Evolutionary conservation across 2,888 invertebrate species (phyloP).

Genomic region (Caenorhabditis drosophilae): DNA sequence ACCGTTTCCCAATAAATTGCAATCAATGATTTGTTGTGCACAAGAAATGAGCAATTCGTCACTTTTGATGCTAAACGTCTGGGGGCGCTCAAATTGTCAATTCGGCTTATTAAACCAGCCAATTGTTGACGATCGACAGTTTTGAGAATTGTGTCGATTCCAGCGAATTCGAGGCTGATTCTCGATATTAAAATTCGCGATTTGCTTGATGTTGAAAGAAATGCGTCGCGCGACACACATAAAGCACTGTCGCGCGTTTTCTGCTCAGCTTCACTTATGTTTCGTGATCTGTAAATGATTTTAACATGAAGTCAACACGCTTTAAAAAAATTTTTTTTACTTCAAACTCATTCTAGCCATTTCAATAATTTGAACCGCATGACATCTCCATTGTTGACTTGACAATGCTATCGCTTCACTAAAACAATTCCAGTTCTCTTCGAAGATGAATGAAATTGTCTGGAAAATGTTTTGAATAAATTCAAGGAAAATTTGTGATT

Average conservation of each 20-base stretch:
- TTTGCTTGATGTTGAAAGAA: not conserved
- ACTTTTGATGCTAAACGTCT: conserved; percentile 31
- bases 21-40: conserved; percentile 79
- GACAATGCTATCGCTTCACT: conserved; percentile 20
- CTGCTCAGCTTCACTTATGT: conserved; percentile 56
- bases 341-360: conserved; percentile 62
- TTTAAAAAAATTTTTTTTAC: not conserved
- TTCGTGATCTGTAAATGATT: not conserved
- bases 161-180: conserved; percentile 12
- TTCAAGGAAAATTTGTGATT: not conserved
- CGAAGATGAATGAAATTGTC: not conserved
- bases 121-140: conserved; percentile 12
- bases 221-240: not conserved
- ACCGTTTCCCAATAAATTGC: conserved; percentile 37
- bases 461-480: not conserved
- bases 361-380: conserved; percentile 64
- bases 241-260: not conserved
- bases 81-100: conserved; percentile 17
- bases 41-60: conserved; percentile 79
- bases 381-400: conserved; percentile 40
- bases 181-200: not conserved
- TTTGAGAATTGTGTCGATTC: conserved; percentile 4
- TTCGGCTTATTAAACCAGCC: conserved; percentile 23
- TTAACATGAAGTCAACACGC: not conserved
- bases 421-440: conserved; percentile 17